Conservation (phyloP, 1,140 invertebrate species). For the Hestina assimilis region DNA sequence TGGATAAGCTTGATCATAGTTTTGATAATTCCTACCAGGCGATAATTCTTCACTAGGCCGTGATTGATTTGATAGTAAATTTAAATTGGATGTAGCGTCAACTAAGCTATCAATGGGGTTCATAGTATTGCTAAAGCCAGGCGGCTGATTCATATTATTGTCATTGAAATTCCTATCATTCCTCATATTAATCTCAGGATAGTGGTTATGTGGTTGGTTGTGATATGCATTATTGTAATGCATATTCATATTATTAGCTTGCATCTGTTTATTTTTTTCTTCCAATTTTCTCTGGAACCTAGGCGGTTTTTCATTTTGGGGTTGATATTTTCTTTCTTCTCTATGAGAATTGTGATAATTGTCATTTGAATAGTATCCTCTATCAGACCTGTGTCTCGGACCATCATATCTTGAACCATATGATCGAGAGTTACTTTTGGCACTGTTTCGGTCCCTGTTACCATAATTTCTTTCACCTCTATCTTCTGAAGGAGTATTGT, state of each 20-base stretch:
- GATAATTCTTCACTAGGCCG: slow-evolving; percentile 45
- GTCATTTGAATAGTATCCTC: slow-evolving; percentile 59
- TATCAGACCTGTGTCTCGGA: slow-evolving; percentile 50
- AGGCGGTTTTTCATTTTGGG: slow-evolving; percentile 71
- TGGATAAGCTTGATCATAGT: slow-evolving; percentile 45
- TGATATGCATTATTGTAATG: slow-evolving; percentile 59
- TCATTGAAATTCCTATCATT: slow-evolving; percentile 50
- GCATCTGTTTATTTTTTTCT: slow-evolving; percentile 69
- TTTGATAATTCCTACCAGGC: slow-evolving; percentile 43
- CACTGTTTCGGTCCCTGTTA: slow-evolving; percentile 53
- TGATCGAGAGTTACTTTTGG: slow-evolving; percentile 49
- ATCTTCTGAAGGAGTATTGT: slow-evolving; percentile 48
- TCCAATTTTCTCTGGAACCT: slow-evolving; percentile 76
- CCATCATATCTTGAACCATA: slow-evolving; percentile 59
- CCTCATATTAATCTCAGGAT: slow-evolving; percentile 51
- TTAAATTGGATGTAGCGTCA: slow-evolving; percentile 65
- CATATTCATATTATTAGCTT: slow-evolving; percentile 43
- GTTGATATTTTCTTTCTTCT: slow-evolving; percentile 69
- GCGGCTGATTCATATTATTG: slow-evolving; percentile 44
- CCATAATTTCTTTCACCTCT: slow-evolving; percentile 52
- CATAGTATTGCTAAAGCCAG: slow-evolving; percentile 49
- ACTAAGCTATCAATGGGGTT: slow-evolving; percentile 61
- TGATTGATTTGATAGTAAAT: slow-evolving; percentile 52
- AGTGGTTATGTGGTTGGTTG: slow-evolving; percentile 43
- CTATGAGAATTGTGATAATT: slow-evolving; percentile 49